Percentiles rank a stretch among this genome's conserved stretches.
These are phyloP conservation scores for Apotomis betuletana DNA, from an alignment of 2,888 invertebrate species.

Conservation along the genomic window DNA sequence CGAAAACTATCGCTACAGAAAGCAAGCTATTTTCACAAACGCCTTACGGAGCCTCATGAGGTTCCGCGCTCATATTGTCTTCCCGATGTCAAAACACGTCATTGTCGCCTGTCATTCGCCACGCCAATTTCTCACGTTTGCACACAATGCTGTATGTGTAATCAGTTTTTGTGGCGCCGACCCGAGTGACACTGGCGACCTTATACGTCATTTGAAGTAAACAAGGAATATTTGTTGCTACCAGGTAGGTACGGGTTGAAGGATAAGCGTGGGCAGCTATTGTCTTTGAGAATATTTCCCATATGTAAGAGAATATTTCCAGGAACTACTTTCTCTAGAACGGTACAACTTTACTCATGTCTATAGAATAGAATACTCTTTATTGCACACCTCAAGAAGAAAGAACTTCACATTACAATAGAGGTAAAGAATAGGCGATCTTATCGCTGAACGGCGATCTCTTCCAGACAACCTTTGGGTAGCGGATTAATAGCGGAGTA, in stretches of 20 bases:
- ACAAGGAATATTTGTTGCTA: constrained; percentile 1
- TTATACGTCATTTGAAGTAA: constrained; percentile 25
- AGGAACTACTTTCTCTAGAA: no score
- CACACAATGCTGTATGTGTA: constrained; percentile 32
- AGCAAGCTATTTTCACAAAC: background rate
- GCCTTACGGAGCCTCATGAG: constrained; percentile 7
- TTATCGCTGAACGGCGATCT: no score
- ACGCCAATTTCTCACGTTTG: constrained; percentile 39
- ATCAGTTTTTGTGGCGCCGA: constrained; percentile 35
- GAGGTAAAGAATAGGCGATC: no score
- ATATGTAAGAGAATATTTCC: no score
- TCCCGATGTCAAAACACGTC: constrained; percentile 29
- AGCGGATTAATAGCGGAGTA: no score
- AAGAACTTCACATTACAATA: no score
- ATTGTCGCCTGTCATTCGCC: constrained; percentile 34
- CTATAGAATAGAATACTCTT: no score
- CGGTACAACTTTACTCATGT: no score
- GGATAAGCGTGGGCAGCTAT: background rate
- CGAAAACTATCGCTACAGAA: no score
- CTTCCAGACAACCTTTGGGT: no score
- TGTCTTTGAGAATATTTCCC: no score
- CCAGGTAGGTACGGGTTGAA: background rate
- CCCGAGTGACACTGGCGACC: constrained; percentile 34
- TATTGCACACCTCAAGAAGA: no score
- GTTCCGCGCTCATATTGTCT: constrained; percentile 30